Percentiles rank a stretch among this genome's conserved stretches.
Evolutionary conservation across 2,113 vertebrate species (phyloP).

Genomic region (Tylochromis polylepis): DNA sequence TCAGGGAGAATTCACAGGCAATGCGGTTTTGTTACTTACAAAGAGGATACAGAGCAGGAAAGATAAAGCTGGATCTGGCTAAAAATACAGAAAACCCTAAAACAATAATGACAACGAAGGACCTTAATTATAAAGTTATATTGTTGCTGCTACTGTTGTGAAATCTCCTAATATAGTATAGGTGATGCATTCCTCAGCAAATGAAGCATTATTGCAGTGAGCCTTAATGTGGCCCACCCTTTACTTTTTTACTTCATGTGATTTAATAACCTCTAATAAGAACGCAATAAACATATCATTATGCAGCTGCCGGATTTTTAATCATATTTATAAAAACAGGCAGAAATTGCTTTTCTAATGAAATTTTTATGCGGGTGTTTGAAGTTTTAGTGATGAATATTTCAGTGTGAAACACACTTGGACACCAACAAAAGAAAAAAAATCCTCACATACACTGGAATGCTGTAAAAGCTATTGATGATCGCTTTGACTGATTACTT

Average conservation of each 20-base stretch:
- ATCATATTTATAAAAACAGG: not conserved
- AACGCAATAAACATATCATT: not conserved
- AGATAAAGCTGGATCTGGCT: fast-evolving
- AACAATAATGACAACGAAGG: not conserved
- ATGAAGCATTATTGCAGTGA: not conserved
- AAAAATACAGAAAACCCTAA: not conserved
- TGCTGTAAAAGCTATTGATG: not conserved
- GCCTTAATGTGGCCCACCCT: not conserved
- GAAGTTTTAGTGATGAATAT: conserved; percentile 13
- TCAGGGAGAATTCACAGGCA: not conserved
- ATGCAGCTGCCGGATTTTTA: not conserved
- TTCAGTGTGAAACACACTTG: not conserved
- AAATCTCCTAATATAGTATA: not conserved
- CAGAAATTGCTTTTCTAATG: conserved; percentile 2
- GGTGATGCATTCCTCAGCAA: conserved; percentile 14
- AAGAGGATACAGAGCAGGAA: not conserved
- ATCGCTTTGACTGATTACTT: conserved; percentile 23
- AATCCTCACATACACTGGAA: not conserved
- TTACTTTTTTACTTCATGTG: not conserved
- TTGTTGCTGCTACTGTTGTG: not conserved
- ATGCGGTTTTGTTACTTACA: not conserved
- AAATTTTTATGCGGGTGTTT: not conserved
- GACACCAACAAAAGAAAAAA: not conserved
- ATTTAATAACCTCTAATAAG: not conserved
- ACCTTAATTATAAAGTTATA: not conserved